Conservation (phyloP, 2,888 invertebrate genomes). For the Helobdella robusta region DNA sequence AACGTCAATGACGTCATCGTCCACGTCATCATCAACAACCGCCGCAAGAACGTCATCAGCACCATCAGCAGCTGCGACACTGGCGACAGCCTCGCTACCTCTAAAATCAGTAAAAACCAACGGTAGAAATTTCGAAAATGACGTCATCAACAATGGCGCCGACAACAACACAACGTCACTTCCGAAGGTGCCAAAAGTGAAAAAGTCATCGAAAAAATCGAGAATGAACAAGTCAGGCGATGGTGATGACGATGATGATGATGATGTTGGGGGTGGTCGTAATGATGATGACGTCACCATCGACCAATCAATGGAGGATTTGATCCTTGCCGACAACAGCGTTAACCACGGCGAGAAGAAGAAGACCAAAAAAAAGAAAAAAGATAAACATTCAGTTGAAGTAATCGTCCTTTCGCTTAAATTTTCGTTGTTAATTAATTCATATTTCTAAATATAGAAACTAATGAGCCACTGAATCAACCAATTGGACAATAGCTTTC, state of each 20-base stretch:
- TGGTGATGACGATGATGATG: slow-evolving; percentile 3
- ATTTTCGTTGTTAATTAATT: neutral
- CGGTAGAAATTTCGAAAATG: no score
- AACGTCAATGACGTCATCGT: neutral
- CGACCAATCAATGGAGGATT: neutral
- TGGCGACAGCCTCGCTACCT: neutral
- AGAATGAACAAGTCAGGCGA: neutral
- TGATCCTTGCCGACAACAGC: neutral
- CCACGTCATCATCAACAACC: neutral
- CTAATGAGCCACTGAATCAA: neutral
- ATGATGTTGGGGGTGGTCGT: neutral
- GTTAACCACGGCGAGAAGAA: neutral
- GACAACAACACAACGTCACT: slow-evolving; percentile 5
- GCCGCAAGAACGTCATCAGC: neutral
- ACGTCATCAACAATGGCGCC: neutral
- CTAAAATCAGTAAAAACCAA: no score
- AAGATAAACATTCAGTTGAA: neutral
- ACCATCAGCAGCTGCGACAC: neutral
- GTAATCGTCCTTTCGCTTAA: neutral
- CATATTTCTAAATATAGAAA: neutral
- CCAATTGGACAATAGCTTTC: neutral
- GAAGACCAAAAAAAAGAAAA: slow-evolving; percentile 5
- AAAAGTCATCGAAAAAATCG: neutral
- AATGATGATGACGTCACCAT: slow-evolving; percentile 5
- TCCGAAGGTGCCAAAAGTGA: no score